Evolutionary conservation across 2,113 vertebrate species (phyloP).

Genomic region (Halcyon senegalensis): DNA sequence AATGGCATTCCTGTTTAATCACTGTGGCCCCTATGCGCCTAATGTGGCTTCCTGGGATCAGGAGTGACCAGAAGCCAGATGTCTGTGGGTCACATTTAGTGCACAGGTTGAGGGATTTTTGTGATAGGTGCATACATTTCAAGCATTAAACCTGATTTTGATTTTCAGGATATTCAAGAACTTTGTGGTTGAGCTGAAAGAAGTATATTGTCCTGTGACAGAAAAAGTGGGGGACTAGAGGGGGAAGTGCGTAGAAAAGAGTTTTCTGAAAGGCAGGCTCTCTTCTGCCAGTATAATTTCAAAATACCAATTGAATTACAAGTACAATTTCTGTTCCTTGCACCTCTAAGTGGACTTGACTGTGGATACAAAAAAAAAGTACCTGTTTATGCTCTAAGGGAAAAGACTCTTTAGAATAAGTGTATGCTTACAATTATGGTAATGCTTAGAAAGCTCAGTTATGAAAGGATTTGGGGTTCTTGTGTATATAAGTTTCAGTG

Average conservation of each 20-base stretch:
- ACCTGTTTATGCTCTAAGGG: slow-evolving; percentile 53
- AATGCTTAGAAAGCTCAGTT: slow-evolving; percentile 16
- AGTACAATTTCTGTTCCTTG: slow-evolving; percentile 50
- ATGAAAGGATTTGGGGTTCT: not conserved
- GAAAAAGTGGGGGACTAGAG: not conserved
- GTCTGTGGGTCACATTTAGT: not conserved
- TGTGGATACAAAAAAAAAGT: not conserved
- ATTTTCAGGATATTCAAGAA: slow-evolving; percentile 37
- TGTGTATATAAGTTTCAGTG: slow-evolving; percentile 51
- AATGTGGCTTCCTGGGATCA: not conserved
- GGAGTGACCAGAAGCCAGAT: not conserved
- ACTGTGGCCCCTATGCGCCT: not conserved
- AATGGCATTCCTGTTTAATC: not conserved
- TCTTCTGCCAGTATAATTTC: slow-evolving; percentile 21
- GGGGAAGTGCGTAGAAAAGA: not conserved
- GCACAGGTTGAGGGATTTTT: not conserved
- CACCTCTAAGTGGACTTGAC: slow-evolving; percentile 55
- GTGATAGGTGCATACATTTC: not conserved
- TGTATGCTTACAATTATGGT: slow-evolving; percentile 34
- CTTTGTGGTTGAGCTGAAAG: slow-evolving; percentile 12
- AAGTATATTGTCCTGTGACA: not conserved
- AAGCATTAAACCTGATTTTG: slow-evolving; percentile 1
- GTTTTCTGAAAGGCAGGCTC: slow-evolving; percentile 33
- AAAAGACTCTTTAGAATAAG: slow-evolving; percentile 34
- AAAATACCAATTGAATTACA: slow-evolving; percentile 40